Evolutionary conservation across 2,797 vertebrate genomes (phyloP).

Genomic region (Darevskia nairensis): DNA sequence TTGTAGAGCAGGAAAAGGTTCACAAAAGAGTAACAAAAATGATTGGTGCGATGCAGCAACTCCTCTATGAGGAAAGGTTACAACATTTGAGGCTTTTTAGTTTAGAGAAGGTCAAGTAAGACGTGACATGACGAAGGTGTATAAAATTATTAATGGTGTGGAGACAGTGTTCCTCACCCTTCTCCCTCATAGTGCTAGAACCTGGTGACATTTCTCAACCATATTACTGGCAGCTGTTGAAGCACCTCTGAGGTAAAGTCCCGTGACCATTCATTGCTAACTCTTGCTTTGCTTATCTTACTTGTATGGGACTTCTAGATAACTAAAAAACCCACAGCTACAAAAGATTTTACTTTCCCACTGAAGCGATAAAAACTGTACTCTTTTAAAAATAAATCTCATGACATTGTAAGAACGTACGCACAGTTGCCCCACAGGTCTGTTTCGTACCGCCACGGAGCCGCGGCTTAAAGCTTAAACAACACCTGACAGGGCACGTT

Average conservation of each 20-base stretch:
- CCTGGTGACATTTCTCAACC: background rate
- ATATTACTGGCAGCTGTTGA: background rate
- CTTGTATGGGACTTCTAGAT: background rate
- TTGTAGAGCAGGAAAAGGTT: no score
- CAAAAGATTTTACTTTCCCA: background rate
- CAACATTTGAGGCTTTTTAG: no score
- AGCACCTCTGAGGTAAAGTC: background rate
- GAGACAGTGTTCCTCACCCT: no score
- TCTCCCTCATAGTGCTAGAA: no score
- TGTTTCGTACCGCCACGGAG: slow-evolving; percentile 44
- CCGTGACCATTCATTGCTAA: background rate
- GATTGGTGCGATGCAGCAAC: no score
- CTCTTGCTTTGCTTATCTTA: background rate
- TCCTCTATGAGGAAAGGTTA: no score
- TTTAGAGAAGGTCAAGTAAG: no score
- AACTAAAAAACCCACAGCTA: background rate
- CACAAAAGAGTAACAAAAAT: no score
- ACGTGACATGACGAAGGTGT: no score
- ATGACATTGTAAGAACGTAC: background rate
- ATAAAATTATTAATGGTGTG: no score
- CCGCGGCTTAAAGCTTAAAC: slow-evolving; percentile 51
- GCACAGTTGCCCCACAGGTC: background rate
- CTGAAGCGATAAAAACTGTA: background rate
- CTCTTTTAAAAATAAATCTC: background rate
- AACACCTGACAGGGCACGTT: slow-evolving; percentile 57